Evolutionary conservation across 1,140 invertebrate genomes (phyloP).

Genomic region (Chrysopa pallens): DNA sequence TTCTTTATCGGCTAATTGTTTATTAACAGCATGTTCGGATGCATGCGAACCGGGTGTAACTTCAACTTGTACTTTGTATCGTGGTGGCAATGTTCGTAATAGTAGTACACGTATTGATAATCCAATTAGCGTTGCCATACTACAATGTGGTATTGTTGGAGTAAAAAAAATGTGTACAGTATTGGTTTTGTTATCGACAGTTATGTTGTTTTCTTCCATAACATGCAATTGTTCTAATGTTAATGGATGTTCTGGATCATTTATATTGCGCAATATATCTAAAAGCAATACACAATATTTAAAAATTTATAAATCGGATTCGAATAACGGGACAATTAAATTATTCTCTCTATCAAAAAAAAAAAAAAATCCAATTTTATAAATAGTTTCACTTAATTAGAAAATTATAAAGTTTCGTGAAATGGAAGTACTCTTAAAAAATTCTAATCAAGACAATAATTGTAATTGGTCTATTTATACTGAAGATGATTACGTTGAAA

Average conservation of each 20-base stretch:
- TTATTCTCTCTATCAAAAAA: no score
- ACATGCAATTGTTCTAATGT: conserved; percentile 92
- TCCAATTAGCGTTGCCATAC: conserved; percentile 96
- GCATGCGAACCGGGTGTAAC: conserved; percentile 86
- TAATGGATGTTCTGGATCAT: conserved; percentile 96
- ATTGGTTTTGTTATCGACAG: conserved; percentile 53
- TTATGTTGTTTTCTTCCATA: conserved; percentile 67
- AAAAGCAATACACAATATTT: conserved; percentile 7
- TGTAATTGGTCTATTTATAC: no score
- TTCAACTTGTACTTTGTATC: conserved; percentile 78
- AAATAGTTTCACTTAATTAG: no score
- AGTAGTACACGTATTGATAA: conserved; percentile 75
- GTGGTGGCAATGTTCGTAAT: conserved; percentile 63
- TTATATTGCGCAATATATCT: conserved; percentile 87
- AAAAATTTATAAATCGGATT: no score
- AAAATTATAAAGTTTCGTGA: no score
- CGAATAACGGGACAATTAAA: no score
- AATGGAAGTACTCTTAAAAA: no score
- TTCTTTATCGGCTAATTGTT: conserved; percentile 96
- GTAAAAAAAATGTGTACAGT: conserved; percentile 69
- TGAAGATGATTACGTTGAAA: no score
- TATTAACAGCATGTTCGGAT: conserved; percentile 86
- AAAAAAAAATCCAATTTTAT: no score
- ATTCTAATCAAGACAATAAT: no score
- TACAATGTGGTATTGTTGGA: conserved; percentile 97